phyloP scores from a whole-genome alignment of 2,888 invertebrate species.

The Trichogramma evanescens region DNA sequence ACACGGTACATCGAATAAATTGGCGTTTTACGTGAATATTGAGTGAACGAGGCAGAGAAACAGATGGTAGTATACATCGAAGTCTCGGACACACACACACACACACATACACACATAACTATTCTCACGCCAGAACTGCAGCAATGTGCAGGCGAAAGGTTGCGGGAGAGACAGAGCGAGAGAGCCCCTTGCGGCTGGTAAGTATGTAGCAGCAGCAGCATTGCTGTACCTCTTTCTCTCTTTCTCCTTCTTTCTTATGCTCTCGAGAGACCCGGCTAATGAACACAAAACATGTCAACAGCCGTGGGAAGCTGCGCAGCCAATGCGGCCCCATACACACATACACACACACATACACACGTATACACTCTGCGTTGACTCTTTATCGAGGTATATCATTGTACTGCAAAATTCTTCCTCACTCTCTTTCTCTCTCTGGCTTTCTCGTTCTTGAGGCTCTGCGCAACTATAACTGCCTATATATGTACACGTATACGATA shows the following conservation, averaged over 20 bases:
- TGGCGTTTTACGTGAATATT: slow-evolving; percentile 18
- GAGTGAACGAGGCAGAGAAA: slow-evolving; percentile 4
- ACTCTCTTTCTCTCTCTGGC: not conserved
- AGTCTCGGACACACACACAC: not conserved
- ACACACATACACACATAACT: slow-evolving; percentile 6
- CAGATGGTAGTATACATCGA: not conserved
- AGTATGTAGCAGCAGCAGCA: slow-evolving; percentile 7
- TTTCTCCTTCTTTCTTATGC: slow-evolving; percentile 1
- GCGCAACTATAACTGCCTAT: no score
- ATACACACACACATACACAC: not conserved
- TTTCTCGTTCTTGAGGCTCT: no score
- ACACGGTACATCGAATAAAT: slow-evolving; percentile 15
- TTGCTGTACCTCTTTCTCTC: not conserved
- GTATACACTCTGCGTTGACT: slow-evolving; percentile 11
- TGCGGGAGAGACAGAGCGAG: slow-evolving; percentile 24
- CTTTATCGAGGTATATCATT: slow-evolving; percentile 18
- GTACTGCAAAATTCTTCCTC: not conserved
- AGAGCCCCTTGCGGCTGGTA: slow-evolving; percentile 11
- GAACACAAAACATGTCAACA: slow-evolving; percentile 47
- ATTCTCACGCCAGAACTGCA: slow-evolving; percentile 32
- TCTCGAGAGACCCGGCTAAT: slow-evolving; percentile 34
- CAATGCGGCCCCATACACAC: not conserved
- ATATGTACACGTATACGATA: no score
- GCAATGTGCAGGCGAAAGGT: slow-evolving; percentile 26
- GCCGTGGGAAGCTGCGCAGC: slow-evolving; percentile 40